Conservation (phyloP, 2,113 vertebrate genomes). For the Channa argus region DNA sequence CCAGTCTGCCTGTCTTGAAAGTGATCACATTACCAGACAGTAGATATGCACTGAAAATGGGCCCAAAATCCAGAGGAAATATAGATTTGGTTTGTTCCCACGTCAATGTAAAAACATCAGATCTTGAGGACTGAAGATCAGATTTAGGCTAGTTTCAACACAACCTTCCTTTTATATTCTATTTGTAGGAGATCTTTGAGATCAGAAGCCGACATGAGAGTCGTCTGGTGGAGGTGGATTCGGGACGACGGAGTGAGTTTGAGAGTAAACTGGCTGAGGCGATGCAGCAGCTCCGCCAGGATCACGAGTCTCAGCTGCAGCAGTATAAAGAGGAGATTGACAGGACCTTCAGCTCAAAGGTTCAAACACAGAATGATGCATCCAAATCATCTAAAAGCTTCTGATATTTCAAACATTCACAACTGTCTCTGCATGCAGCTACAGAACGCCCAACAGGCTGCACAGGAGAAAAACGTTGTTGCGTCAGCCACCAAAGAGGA, state of each 20-base stretch:
- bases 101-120: too few species aligned
- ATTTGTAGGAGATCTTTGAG: constrained; percentile 82
- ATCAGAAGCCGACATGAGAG: constrained; percentile 80
- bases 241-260: constrained; percentile 79
- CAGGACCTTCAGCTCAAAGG: constrained; percentile 83
- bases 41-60: too few species aligned
- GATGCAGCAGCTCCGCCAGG: constrained; percentile 83
- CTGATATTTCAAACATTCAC: neutral
- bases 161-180: too few species aligned
- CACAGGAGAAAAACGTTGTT: constrained; percentile 75
- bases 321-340: constrained; percentile 88
- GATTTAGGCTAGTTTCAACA: too few species aligned
- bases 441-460: constrained; percentile 84
- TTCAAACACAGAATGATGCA: constrained; percentile 2
- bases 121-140: too few species aligned
- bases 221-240: constrained; percentile 83
- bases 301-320: constrained; percentile 84
- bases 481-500: constrained; percentile 82
- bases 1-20: too few species aligned
- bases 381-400: neutral
- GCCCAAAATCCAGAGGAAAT: too few species aligned
- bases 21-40: too few species aligned
- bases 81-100: too few species aligned
- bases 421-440: constrained; percentile 69
- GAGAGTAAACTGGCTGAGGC: constrained; percentile 81